phyloP scores from a whole-genome alignment of 2,113 vertebrate genomes.

The Pedetes capensis region DNA sequence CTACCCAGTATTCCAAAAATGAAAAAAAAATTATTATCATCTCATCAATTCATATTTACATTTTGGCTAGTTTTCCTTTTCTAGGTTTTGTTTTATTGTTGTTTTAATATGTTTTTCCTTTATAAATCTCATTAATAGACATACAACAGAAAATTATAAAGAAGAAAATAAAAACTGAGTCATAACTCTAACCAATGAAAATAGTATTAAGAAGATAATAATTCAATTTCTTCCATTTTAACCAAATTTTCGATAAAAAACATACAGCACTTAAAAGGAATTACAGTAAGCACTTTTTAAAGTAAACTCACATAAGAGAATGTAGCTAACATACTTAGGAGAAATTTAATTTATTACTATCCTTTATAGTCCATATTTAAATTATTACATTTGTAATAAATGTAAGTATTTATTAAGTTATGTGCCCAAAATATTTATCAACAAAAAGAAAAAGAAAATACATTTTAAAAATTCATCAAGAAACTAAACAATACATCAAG shows the following conservation, averaged over 20 bases:
- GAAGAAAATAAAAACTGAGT: background rate
- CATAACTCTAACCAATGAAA: background rate
- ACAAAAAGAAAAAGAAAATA: background rate
- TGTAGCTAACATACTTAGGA: background rate
- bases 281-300: background rate
- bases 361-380: background rate
- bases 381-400: background rate
- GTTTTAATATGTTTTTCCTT: background rate
- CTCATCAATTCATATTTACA: background rate
- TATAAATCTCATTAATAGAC: background rate
- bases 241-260: background rate
- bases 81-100: background rate
- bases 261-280: background rate
- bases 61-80: background rate
- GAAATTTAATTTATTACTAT: background rate
- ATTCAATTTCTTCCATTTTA: background rate
- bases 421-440: background rate
- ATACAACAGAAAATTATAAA: background rate
- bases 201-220: background rate
- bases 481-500: background rate
- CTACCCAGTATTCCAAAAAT: too few species aligned
- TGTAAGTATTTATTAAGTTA: background rate
- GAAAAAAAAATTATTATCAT: too few species aligned
- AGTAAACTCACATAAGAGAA: background rate
- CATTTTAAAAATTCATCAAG: too few species aligned